Base-by-base conservation (phyloP, 2,113 vertebrate species). In the Lampris incognitus region DNA sequence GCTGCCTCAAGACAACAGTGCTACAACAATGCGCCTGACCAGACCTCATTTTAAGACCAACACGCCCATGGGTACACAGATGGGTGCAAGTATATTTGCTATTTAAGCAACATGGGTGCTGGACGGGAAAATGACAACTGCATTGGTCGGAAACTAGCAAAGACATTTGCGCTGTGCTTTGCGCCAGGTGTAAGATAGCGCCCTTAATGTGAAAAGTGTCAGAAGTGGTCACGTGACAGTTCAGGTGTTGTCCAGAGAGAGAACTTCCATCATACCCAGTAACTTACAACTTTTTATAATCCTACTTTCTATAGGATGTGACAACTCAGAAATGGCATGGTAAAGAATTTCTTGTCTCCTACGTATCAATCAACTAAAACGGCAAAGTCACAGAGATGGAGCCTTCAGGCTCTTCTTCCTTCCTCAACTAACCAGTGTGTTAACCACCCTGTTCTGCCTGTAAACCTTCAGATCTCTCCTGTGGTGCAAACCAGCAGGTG, bases 271-370 rank as follows among this genome's bases (percentile, higher is more conserved):
- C 51, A 38, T 8, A 4, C 41, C 1, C 58, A 71, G 54, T 64
- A 4, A 58, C 59, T 52, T 48, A 52, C 69, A 57, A 38, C 39
- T 59, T 63, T 71, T 57, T 24, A 67, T 54, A 37, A 57, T 41
- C 56, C 62, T 0, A 38, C 39, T 39, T 49, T 50, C 69, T 49
- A 38, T 37, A 13, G 5, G 24, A 61, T 41, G 67, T 44, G 56
- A 65, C 68, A 3, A 62, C 81, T 67, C 39, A 57, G 46, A 82
- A 66, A 55, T 11, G 9, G 24, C 13, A 9, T 9, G 1, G n/a
- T 56, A 42, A 69, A 55, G 67, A 66, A 72, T 66, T 70, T 37
- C 52, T 49, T 48, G n/a, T 41, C 52, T n/a, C 42, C 9, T 7
- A 55, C 8, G 9, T 11, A 65, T 60, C 60, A 69, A 69, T 66